Evolutionary conservation across 2,797 vertebrate genomes (phyloP).

Genomic region (Babyrousa celebensis): DNA sequence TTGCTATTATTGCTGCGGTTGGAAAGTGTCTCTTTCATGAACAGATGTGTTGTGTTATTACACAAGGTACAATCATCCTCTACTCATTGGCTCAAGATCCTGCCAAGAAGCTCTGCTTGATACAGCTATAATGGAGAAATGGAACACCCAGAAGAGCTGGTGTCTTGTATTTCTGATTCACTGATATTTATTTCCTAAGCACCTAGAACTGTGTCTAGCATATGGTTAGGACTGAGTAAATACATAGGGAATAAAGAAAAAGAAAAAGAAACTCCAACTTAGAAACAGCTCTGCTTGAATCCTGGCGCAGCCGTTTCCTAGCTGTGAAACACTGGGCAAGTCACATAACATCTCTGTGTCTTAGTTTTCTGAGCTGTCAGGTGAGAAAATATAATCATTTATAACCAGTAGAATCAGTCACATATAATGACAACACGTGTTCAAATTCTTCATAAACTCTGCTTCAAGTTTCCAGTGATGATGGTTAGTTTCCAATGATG

Average conservation of each 20-base stretch:
- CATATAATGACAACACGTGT: background rate
- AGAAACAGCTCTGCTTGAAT: background rate
- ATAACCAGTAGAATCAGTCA: background rate
- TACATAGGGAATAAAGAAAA: background rate
- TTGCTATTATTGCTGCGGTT: background rate
- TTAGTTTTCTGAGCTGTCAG: conserved; percentile 58
- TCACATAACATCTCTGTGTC: background rate
- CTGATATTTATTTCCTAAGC: background rate
- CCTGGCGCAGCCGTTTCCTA: background rate
- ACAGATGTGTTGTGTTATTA: background rate
- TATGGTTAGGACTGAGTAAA: background rate
- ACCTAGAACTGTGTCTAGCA: background rate
- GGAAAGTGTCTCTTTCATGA: background rate
- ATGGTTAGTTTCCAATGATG: background rate
- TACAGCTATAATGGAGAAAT: background rate
- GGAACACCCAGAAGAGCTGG: background rate
- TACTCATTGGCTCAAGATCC: background rate
- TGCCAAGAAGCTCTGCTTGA: background rate
- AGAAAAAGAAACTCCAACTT: background rate
- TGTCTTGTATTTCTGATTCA: background rate
- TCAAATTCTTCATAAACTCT: background rate
- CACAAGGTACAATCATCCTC: background rate
- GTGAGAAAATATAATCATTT: background rate
- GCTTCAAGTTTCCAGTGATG: background rate
- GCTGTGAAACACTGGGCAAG: background rate